phyloP scores from a whole-genome alignment of 2,797 vertebrate species.

The Erpetoichthys calabaricus region DNA sequence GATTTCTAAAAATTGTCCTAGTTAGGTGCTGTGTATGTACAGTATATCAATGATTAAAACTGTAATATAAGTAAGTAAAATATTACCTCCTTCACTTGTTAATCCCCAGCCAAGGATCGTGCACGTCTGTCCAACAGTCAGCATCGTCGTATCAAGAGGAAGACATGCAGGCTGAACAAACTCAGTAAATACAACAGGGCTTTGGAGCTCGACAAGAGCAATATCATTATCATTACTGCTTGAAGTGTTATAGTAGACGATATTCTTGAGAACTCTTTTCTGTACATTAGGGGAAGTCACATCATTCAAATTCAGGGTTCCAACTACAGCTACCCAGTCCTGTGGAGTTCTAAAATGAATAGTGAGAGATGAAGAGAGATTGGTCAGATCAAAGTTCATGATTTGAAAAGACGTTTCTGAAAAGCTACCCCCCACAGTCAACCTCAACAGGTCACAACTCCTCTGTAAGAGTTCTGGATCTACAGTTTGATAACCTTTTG shows the following conservation, averaged over 20 bases:
- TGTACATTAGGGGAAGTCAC: background rate
- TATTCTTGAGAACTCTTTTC: background rate
- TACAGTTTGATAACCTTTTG: too few relatives aligned
- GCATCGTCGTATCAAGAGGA: background rate
- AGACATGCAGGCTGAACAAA: background rate
- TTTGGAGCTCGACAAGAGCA: background rate
- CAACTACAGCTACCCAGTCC: background rate
- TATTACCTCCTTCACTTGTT: background rate
- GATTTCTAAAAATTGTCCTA: too few relatives aligned
- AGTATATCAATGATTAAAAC: too few relatives aligned
- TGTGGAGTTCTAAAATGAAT: background rate
- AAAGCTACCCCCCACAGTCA: too few relatives aligned
- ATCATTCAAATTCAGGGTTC: background rate
- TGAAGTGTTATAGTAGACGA: background rate
- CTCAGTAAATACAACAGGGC: background rate
- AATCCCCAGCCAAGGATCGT: background rate
- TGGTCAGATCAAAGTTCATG: too few relatives aligned
- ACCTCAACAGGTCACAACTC: too few relatives aligned
- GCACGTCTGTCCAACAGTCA: background rate
- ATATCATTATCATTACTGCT: background rate
- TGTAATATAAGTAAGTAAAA: background rate
- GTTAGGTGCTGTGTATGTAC: too few relatives aligned
- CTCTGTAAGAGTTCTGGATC: too few relatives aligned
- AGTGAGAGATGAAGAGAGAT: background rate
- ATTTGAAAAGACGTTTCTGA: too few relatives aligned